phyloP scores from a whole-genome alignment of 2,797 vertebrate species.

The Pterois miles region DNA sequence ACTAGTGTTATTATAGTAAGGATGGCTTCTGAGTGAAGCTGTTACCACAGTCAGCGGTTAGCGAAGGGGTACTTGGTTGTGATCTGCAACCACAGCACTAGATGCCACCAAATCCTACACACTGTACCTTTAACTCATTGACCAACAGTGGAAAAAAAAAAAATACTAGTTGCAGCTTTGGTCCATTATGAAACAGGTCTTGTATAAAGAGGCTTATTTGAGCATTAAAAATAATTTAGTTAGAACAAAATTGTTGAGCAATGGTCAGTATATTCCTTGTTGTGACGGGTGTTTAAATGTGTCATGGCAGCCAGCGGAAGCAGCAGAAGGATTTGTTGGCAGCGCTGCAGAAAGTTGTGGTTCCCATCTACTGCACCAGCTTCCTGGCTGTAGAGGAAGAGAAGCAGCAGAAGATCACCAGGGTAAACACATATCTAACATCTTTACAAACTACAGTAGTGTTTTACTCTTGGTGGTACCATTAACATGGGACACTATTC shows the following conservation, averaged over 20 bases:
- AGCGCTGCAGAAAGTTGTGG: constrained; percentile 96
- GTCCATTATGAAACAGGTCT: background rate
- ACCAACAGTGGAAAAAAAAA: background rate
- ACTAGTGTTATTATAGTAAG: too few relatives aligned
- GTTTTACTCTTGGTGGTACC: background rate
- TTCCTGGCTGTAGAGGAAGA: constrained; percentile 98
- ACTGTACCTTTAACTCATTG: background rate
- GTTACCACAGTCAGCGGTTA: too few relatives aligned
- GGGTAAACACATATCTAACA: constrained; percentile 77
- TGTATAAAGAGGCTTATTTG: background rate
- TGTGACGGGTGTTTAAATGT: constrained; percentile 8
- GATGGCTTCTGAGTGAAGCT: too few relatives aligned
- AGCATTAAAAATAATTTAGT: background rate
- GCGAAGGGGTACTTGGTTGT: too few relatives aligned
- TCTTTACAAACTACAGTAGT: background rate
- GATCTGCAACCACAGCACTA: too few relatives aligned
- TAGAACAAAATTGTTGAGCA: background rate
- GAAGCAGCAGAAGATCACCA: constrained; percentile 98
- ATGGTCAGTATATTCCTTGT: background rate
- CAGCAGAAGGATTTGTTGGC: constrained; percentile 95
- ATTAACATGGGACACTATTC: background rate
- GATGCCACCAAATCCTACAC: too few relatives aligned
- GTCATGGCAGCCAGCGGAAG: constrained; percentile 90
- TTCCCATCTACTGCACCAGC: constrained; percentile 98
- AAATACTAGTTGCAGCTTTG: background rate